Percentiles rank a stretch among this genome's conserved stretches.
phyloP scores from a whole-genome alignment of 1,140 invertebrate genomes.

The Paracyclopina nana region DNA sequence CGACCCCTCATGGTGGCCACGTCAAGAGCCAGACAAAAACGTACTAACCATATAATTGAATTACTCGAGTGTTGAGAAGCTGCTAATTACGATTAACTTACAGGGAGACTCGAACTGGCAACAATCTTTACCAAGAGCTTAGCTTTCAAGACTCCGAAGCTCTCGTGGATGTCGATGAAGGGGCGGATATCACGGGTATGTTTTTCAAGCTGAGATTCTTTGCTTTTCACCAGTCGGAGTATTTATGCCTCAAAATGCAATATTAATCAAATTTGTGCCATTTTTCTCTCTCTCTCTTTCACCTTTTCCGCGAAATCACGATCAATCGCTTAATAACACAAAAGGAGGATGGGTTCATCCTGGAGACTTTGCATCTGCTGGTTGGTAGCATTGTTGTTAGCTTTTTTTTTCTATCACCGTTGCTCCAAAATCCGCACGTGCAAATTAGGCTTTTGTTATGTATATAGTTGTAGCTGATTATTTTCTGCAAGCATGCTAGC shows the following conservation, averaged over 20 bases:
- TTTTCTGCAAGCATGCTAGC: too few species aligned
- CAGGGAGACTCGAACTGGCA: constrained; percentile 62
- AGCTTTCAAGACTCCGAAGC: constrained; percentile 58
- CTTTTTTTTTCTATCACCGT: constrained; percentile 16
- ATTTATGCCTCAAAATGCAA: neutral
- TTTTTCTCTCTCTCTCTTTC: neutral
- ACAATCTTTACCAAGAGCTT: constrained; percentile 75
- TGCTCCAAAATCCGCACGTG: too few species aligned
- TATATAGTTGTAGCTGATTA: too few species aligned
- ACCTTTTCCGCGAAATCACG: neutral
- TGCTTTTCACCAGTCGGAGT: too few species aligned
- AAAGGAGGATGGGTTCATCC: constrained; percentile 90
- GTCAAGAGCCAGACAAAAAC: constrained; percentile 54
- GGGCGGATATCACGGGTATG: constrained; percentile 65
- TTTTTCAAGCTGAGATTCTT: neutral
- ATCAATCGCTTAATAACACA: neutral
- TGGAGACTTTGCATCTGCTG: constrained; percentile 93
- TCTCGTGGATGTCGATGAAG: constrained; percentile 57
- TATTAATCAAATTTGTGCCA: neutral
- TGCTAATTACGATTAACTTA: constrained; percentile 20
- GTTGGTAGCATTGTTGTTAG: constrained; percentile 37
- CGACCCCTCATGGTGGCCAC: constrained; percentile 8
- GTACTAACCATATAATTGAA: constrained; percentile 21
- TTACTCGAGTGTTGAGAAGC: constrained; percentile 21
- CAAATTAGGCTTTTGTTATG: too few species aligned